Percentiles rank a stretch among this genome's conserved stretches.
phyloP scores from a whole-genome alignment of 2,888 invertebrate genomes.

The Chouioia cunea region DNA sequence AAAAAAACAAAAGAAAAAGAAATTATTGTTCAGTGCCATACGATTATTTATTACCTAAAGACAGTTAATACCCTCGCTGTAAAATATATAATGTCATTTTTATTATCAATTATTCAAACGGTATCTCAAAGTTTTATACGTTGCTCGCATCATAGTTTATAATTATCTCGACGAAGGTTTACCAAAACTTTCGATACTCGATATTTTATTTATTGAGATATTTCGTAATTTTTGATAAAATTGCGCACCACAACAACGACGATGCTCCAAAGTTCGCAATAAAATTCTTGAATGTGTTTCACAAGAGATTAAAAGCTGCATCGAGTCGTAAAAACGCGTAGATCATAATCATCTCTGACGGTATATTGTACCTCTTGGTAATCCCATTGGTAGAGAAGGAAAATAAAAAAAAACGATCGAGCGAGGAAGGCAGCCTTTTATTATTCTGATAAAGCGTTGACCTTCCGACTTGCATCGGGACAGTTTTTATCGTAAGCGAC shows the following conservation, averaged over 20 bases:
- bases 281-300: neutral
- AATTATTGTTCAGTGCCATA: neutral
- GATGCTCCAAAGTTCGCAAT: too few species aligned
- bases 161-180: too few species aligned
- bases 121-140: neutral
- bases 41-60: conserved; percentile 8
- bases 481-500: conserved; percentile 48
- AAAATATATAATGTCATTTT: conserved; percentile 13
- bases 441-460: conserved; percentile 39
- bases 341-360: too few species aligned
- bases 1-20: neutral
- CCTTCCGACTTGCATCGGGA: conserved; percentile 47
- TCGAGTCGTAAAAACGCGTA: too few species aligned
- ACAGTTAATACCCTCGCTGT: conserved; percentile 16
- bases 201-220: too few species aligned
- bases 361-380: too few species aligned
- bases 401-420: neutral
- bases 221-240: too few species aligned
- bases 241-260: too few species aligned
- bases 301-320: neutral
- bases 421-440: conserved; percentile 17
- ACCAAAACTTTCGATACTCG: too few species aligned
- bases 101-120: conserved; percentile 8
- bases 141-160: conserved; percentile 20
- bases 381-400: neutral